Conservation (phyloP, 2,888 invertebrate species). For the Drosophila affinis region DNA sequence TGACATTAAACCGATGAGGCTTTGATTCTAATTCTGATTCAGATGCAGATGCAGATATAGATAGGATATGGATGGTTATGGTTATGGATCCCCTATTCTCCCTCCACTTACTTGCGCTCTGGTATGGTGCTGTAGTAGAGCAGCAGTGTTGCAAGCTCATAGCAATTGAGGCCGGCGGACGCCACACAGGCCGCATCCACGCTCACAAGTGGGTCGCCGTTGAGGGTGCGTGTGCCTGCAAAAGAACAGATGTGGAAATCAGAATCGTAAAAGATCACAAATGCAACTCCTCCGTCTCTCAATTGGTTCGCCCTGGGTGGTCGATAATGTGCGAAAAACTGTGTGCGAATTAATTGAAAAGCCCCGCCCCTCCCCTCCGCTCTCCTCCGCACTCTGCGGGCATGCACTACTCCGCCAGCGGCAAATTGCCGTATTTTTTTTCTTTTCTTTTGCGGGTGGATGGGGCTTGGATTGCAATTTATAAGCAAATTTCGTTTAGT, state of each 20-base stretch:
- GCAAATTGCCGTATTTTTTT: slow-evolving; percentile 53
- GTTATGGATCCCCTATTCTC: slow-evolving; percentile 23
- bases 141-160: slow-evolving; percentile 88
- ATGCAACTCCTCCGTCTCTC: slow-evolving; percentile 42
- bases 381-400: slow-evolving; percentile 15
- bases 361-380: slow-evolving; percentile 21
- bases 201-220: slow-evolving; percentile 87
- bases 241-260: slow-evolving; percentile 26
- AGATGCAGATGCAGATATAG: slow-evolving; percentile 12
- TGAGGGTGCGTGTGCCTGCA: slow-evolving; percentile 87
- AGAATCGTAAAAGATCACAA: slow-evolving; percentile 14
- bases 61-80: not conserved
- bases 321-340: slow-evolving; percentile 73
- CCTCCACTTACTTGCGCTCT: slow-evolving; percentile 85
- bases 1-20: slow-evolving; percentile 75
- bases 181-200: slow-evolving; percentile 87
- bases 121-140: slow-evolving; percentile 90
- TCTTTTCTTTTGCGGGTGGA: slow-evolving; percentile 32
- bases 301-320: slow-evolving; percentile 66
- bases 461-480: slow-evolving; percentile 63
- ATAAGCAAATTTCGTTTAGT: slow-evolving; percentile 60
- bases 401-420: slow-evolving; percentile 26
- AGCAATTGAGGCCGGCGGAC: slow-evolving; percentile 86
- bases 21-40: slow-evolving; percentile 65
- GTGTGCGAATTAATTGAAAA: slow-evolving; percentile 60